Base-by-base conservation (phyloP, 2,888 invertebrate species). In the Drosophila mercatorum region DNA sequence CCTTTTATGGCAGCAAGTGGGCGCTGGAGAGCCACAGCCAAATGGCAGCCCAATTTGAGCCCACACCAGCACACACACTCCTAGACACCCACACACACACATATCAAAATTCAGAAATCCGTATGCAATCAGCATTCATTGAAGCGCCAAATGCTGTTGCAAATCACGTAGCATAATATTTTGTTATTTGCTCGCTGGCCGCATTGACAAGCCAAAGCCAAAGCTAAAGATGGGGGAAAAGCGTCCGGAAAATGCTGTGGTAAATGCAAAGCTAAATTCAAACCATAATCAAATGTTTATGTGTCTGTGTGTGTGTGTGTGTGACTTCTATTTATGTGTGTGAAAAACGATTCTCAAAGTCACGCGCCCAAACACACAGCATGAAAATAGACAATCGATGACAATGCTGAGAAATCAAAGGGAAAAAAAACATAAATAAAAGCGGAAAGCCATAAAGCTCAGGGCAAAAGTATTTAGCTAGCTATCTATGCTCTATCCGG, bases 151-250 rank as follows among this genome's bases (percentile, higher is more conserved):
- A 83, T 84, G 72, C 79, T 69, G 74, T 69, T 66, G 62, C 85
- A 85, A 88, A 87, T 85, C 84, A 84, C 88, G 84, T 88, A 82
- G 85, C 70, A 84, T 82, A 83, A 85, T 85, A 85, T 85, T 88
- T 87, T 88, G 83, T 68, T 81, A 77, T 82, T 82, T 74, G 71
- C 49, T 64, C 57, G 52, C 40, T 17, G 57, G 14, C 14, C 40
- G 44, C 51, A 81, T 73, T 80, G 84, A 76, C 87, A 86, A 68
- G 79, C 65, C 69, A 68, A 68, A 81, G 72, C 70, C 75, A 2
- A 22, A 22, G 22, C 22, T 22, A 22, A 22, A 22, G 22, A 22
- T 22, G 64, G 28, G 17, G 44, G 70, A 49, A 78, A 75, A 81
- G 60, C 49, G 51, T 68, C 72, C 34, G 68, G 53, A 61, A 71